phyloP scores from a whole-genome alignment of 2,888 invertebrate species.

The Xestia rhomboidea region DNA sequence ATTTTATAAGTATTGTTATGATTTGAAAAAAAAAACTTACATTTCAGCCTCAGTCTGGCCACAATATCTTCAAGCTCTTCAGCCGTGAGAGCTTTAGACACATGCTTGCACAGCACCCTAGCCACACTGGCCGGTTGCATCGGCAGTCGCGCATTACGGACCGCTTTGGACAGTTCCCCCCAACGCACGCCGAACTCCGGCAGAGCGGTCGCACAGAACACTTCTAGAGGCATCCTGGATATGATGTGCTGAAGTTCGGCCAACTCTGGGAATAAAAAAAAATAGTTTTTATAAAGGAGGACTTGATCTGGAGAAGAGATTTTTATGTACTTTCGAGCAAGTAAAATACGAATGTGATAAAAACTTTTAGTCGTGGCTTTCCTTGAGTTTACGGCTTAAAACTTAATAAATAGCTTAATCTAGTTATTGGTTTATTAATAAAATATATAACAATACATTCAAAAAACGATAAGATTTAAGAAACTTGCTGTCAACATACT shows the following conservation, averaged over 20 bases:
- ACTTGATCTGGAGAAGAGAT: neutral
- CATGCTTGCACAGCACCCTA: conserved; percentile 74
- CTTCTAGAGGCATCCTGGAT: conserved; percentile 76
- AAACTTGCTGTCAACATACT: neutral
- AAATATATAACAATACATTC: no score
- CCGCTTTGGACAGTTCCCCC: conserved; percentile 74
- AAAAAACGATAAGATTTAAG: neutral
- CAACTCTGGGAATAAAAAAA: conserved; percentile 73
- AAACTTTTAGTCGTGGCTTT: neutral
- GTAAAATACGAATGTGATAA: neutral
- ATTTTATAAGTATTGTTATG: no score
- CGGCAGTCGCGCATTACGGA: conserved; percentile 76
- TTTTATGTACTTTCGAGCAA: neutral
- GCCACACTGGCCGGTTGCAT: conserved; percentile 80
- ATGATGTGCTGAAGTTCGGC: conserved; percentile 76
- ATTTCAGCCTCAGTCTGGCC: conserved; percentile 73
- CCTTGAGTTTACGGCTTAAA: neutral
- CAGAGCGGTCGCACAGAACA: conserved; percentile 73
- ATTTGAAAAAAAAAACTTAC: conserved; percentile 72
- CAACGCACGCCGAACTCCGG: conserved; percentile 82
- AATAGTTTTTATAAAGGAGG: neutral
- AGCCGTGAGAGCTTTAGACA: conserved; percentile 65
- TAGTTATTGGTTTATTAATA: neutral
- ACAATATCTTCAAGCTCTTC: conserved; percentile 79
- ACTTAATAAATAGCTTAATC: neutral